Percentiles rank a stretch among this genome's conserved stretches.
These are phyloP conservation scores for Anarhynchus alexandrinus DNA, from an alignment of 2,113 vertebrate species.

Conservation along the genomic window DNA sequence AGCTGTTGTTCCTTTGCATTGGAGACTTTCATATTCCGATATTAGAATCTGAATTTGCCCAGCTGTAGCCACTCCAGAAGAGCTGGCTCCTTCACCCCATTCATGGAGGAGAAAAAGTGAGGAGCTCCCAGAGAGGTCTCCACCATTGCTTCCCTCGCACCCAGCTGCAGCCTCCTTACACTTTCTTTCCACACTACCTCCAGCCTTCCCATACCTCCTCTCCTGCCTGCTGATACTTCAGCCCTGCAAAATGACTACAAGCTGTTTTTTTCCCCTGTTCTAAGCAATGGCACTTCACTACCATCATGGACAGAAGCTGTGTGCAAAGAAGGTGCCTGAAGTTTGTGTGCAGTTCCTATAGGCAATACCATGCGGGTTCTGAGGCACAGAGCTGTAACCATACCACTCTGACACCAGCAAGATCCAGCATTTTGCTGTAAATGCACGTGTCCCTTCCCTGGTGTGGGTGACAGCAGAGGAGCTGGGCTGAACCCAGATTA, in stretches of 20 bases:
- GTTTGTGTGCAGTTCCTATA: background rate
- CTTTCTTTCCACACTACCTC: background rate
- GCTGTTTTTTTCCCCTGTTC: background rate
- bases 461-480: background rate
- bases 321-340: background rate
- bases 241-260: background rate
- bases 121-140: background rate
- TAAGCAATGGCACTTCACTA: background rate
- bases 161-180: background rate
- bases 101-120: background rate
- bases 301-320: background rate
- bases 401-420: background rate
- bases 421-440: background rate
- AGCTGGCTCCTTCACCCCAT: background rate
- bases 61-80: background rate
- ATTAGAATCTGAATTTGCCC: background rate
- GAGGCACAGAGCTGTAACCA: background rate
- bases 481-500: background rate
- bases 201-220: background rate
- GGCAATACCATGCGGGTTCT: accelerated
- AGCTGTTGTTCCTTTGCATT: background rate
- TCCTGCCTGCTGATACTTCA: accelerated
- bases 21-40: background rate
- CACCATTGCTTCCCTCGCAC: accelerated
- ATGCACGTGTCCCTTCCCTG: accelerated